Evolutionary conservation across 1,140 invertebrate genomes (phyloP).

Genomic region (Riptortus pedestris): DNA sequence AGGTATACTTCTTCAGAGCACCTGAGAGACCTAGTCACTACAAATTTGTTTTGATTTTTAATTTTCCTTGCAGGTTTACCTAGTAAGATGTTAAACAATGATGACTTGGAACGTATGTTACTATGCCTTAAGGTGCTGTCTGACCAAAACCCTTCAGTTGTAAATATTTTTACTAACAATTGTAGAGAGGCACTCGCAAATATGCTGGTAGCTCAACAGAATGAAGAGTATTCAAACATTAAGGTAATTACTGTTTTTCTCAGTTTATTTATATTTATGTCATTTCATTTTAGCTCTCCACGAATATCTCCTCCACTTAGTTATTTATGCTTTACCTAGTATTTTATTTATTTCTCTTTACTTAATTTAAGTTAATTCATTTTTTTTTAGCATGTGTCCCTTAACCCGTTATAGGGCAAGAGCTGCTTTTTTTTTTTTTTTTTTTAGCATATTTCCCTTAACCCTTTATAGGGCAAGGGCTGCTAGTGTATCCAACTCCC

Average conservation of each 20-base stretch:
- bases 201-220: slow-evolving; percentile 75
- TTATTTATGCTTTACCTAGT: too few relatives aligned
- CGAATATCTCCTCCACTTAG: neutral
- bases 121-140: slow-evolving; percentile 71
- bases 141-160: slow-evolving; percentile 56
- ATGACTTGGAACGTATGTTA: slow-evolving; percentile 85
- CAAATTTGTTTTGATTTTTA: too few relatives aligned
- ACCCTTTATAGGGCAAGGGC: too few relatives aligned
- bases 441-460: too few relatives aligned
- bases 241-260: slow-evolving; percentile 36
- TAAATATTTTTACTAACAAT: slow-evolving; percentile 63
- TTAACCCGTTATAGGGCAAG: too few relatives aligned
- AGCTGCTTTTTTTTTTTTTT: too few relatives aligned
- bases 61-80: slow-evolving; percentile 46
- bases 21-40: too few relatives aligned
- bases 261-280: neutral
- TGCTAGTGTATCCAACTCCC: too few relatives aligned
- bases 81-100: slow-evolving; percentile 78
- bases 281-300: neutral
- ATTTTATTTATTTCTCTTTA: too few relatives aligned
- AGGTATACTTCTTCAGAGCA: too few relatives aligned
- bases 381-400: too few relatives aligned
- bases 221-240: slow-evolving; percentile 51
- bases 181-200: slow-evolving; percentile 71
- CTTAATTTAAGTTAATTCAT: too few relatives aligned